phyloP scores from a whole-genome alignment of 2,797 vertebrate genomes.

The Etheostoma perlongum region DNA sequence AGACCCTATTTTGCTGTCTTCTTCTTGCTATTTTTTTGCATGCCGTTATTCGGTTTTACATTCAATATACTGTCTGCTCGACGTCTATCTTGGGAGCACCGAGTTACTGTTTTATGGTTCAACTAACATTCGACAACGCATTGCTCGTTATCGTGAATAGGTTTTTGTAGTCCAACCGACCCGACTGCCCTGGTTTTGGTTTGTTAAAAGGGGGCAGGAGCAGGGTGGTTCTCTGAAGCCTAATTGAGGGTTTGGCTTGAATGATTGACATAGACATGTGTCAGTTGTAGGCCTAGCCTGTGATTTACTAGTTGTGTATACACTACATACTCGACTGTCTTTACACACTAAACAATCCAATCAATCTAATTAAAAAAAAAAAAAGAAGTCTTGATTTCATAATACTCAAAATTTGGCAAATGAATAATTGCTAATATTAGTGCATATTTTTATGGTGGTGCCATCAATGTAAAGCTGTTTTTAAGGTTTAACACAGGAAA shows the following conservation, averaged over 20 bases:
- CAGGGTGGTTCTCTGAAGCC: neutral
- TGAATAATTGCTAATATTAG: too few relatives aligned
- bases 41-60: neutral
- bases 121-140: too few relatives aligned
- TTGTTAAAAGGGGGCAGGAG: slow-evolving; percentile 7
- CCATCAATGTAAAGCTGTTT: neutral
- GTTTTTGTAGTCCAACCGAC: neutral
- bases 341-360: neutral
- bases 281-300: neutral
- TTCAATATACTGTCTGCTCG: accelerated
- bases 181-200: accelerated
- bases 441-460: neutral
- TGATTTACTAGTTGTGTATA: neutral
- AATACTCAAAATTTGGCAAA: neutral
- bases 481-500: neutral
- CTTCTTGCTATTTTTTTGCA: neutral
- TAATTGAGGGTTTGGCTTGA: neutral
- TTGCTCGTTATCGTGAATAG: neutral
- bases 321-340: neutral
- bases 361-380: neutral
- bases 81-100: accelerated
- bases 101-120: neutral
- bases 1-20: neutral
- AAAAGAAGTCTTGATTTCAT: neutral
- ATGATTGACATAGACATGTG: slow-evolving; percentile 41